Evolutionary conservation across 2,888 invertebrate species (phyloP).

Genomic region (Kuschelorhynchus macadamiae): DNA sequence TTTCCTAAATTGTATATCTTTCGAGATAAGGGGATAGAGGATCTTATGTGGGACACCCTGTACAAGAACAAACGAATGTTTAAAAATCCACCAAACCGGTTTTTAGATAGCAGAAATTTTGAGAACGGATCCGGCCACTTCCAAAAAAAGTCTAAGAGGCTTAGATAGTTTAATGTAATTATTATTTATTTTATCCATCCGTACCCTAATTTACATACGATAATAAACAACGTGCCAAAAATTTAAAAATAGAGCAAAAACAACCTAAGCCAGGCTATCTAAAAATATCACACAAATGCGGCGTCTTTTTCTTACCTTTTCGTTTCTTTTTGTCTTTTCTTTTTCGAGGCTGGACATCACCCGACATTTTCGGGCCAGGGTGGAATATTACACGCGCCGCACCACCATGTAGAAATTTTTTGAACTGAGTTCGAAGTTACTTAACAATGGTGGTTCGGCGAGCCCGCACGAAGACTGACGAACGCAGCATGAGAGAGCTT

Average conservation of each 20-base stretch:
- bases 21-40: too few species aligned
- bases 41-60: too few species aligned
- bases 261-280: slow-evolving; percentile 41
- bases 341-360: slow-evolving; percentile 89
- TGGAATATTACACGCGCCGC: slow-evolving; percentile 29
- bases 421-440: slow-evolving; percentile 39
- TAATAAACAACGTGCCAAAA: background rate
- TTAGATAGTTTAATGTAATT: too few species aligned
- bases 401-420: slow-evolving; percentile 44
- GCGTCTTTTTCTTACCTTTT: slow-evolving; percentile 80
- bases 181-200: too few species aligned
- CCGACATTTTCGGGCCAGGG: slow-evolving; percentile 78
- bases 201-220: too few species aligned
- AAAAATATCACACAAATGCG: slow-evolving; percentile 56
- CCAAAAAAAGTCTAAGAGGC: too few species aligned
- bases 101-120: too few species aligned
- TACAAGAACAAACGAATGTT: too few species aligned
- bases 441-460: slow-evolving; percentile 31
- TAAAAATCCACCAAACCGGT: too few species aligned
- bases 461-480: slow-evolving; percentile 14
- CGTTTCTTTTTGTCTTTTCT: slow-evolving; percentile 87
- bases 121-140: too few species aligned
- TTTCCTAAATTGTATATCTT: too few species aligned
- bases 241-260: slow-evolving; percentile 48
- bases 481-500: slow-evolving; percentile 16